Evolutionary conservation across 2,888 invertebrate species (phyloP).

Genomic region (Barypeithes pellucidus): DNA sequence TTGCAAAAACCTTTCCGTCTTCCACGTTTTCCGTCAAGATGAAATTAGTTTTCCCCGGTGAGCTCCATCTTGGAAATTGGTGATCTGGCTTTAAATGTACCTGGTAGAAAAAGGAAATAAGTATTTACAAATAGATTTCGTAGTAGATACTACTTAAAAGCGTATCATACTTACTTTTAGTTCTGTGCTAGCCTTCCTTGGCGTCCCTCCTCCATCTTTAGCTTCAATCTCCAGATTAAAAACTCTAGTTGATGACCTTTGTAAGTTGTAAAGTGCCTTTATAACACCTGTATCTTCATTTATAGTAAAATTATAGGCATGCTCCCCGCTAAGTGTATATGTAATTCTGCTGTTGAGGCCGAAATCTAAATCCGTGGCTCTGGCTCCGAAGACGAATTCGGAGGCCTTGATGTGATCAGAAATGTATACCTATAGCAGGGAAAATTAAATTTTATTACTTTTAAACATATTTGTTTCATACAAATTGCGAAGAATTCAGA

Average conservation of each 20-base stretch:
- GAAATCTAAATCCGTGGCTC: slow-evolving; percentile 88
- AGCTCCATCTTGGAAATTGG: slow-evolving; percentile 86
- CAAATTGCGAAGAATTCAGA: no score
- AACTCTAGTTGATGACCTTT: slow-evolving; percentile 74
- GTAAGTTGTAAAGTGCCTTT: slow-evolving; percentile 82
- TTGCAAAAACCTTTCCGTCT: slow-evolving; percentile 84
- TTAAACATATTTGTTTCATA: no score
- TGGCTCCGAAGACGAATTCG: slow-evolving; percentile 93
- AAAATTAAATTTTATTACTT: background rate
- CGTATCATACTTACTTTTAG: slow-evolving; percentile 80
- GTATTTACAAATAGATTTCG: background rate
- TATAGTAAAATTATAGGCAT: slow-evolving; percentile 84
- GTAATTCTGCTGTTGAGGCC: slow-evolving; percentile 86
- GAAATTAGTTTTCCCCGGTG: slow-evolving; percentile 81
- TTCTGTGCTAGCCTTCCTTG: slow-evolving; percentile 82
- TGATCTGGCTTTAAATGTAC: slow-evolving; percentile 81
- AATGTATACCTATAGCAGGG: slow-evolving; percentile 75
- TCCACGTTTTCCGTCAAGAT: slow-evolving; percentile 86
- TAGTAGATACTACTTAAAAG: no score
- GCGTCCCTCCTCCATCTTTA: slow-evolving; percentile 82
- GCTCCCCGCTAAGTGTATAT: slow-evolving; percentile 85
- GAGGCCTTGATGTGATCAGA: slow-evolving; percentile 86
- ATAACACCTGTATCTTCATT: slow-evolving; percentile 90
- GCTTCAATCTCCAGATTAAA: slow-evolving; percentile 86
- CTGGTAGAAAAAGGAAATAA: slow-evolving; percentile 16